These are phyloP conservation scores for Apostichopus californicus DNA, from an alignment of 35 echinoderm and acorn worm species.

Conservation along the genomic window DNA sequence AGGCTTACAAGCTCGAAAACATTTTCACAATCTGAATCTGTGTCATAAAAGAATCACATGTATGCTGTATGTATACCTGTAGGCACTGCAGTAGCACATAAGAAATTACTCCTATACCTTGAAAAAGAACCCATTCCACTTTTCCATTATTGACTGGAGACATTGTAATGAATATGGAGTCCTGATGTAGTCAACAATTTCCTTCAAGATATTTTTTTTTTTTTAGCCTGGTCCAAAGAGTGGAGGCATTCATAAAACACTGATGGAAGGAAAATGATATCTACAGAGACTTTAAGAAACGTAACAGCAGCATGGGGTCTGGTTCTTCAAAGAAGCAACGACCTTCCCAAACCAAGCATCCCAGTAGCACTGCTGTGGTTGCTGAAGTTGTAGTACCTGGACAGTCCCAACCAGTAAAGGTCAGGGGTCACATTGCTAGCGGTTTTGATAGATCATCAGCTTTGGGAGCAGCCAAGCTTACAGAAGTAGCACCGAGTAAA, in stretches of 20 bases:
- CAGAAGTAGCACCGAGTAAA: slow-evolving; percentile 82
- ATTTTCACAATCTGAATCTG: no score
- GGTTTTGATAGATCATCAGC: background rate
- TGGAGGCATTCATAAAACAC: background rate
- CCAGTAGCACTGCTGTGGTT: slow-evolving; percentile 56
- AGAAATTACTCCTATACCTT: no score
- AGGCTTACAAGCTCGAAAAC: no score
- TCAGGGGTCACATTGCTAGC: slow-evolving; percentile 68
- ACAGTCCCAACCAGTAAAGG: slow-evolving; percentile 67
- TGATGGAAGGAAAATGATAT: background rate
- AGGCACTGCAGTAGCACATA: no score
- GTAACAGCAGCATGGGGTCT: slow-evolving; percentile 61
- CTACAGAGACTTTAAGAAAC: background rate
- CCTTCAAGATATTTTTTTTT: no score
- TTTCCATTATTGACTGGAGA: no score
- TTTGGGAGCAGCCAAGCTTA: slow-evolving; percentile 61
- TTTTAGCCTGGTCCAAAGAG: background rate
- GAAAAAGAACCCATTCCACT: no score
- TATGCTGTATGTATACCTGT: no score
- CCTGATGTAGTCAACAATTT: no score
- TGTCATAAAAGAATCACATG: no score
- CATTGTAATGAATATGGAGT: no score
- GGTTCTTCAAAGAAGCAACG: slow-evolving; percentile 63
- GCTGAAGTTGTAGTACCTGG: slow-evolving; percentile 84
- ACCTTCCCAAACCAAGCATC: slow-evolving; percentile 13